Base-by-base conservation (phyloP, 1,140 invertebrate species). In the Caenorhabditis tropicalis region DNA sequence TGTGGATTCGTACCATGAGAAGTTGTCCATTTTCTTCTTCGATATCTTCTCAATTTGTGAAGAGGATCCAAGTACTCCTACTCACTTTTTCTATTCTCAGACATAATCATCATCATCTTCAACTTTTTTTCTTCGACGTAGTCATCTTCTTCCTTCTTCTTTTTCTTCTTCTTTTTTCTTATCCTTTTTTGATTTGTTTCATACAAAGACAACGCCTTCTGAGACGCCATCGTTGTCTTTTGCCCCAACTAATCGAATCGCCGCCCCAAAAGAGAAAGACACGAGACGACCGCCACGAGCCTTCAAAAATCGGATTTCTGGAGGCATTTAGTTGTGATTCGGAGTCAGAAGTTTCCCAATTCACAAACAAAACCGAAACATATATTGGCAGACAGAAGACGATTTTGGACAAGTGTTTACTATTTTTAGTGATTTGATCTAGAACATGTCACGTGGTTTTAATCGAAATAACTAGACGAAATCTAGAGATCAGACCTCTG, bases 121-220 rank as follows among this genome's bases (percentile, higher is more conserved):
- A n/a, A n/a, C 7, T 27, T 15, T 27, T 58, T 58, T 58, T 29
- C 53, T 19, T 51, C n/a, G 48, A 51, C 12, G 48, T 51, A 51
- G 48, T 9, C n/a, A 9, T n/a, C 31, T 46, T 9, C n/a, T 46
- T 31, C 36, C 24, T 15, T 3, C 16, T 24, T 19, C 16, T 65
- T 65, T 70, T 19, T 39, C 39, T 19, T 70, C 5, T 74, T 46
- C 29, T 9, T 74, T 24, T n/a, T 21, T 36, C 27, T 46, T 31
- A 74, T 74, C 65, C 33, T 33, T 74, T 33, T 65, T 65, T 65
- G 58, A 65, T 43, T 74, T 74, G 65, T 74, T 74, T 74, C 65
- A 74, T 43, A 39, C 19, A 29, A 43, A 43, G 36, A 43, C 9
- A 74, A 74, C 33, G 19, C 12, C 65, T 74, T 24, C 65, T 24